Evolutionary conservation across 2,113 vertebrate genomes (phyloP).

Genomic region (Neolamprologus devosi): DNA sequence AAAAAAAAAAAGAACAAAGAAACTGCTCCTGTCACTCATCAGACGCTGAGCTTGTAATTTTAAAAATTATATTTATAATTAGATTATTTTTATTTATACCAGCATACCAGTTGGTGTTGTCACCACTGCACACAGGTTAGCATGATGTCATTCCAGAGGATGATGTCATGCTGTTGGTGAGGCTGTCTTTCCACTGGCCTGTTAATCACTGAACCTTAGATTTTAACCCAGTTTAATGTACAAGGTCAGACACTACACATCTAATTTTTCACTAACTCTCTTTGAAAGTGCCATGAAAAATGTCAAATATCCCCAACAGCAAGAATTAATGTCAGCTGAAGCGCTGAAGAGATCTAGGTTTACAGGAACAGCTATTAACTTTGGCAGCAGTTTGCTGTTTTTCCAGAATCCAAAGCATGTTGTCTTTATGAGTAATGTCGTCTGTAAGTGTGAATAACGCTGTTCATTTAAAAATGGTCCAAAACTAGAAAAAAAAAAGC

Average conservation of each 20-base stretch:
- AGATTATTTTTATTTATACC: background rate
- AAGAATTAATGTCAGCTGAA: background rate
- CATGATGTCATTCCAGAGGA: slow-evolving; percentile 25
- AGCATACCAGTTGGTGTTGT: slow-evolving; percentile 9
- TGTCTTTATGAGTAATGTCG: background rate
- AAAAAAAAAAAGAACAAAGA: background rate
- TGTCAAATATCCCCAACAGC: background rate
- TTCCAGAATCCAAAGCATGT: background rate
- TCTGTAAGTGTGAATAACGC: background rate
- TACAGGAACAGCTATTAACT: background rate
- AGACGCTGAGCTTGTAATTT: background rate
- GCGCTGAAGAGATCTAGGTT: background rate
- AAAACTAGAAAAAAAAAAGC: background rate
- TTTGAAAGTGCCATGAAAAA: background rate
- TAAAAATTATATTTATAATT: background rate
- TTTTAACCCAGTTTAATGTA: background rate
- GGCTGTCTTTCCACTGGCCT: background rate
- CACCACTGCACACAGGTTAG: background rate
- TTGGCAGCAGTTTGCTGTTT: background rate
- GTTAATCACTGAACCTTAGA: background rate
- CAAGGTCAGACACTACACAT: background rate
- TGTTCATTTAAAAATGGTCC: background rate
- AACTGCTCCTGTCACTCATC: background rate
- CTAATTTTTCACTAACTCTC: background rate
- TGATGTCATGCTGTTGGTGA: background rate